Percentiles rank a stretch among this genome's conserved stretches.
These are phyloP conservation scores for Mellilla xanthometata DNA, from an alignment of 2,888 invertebrate species.

Conservation along the genomic window DNA sequence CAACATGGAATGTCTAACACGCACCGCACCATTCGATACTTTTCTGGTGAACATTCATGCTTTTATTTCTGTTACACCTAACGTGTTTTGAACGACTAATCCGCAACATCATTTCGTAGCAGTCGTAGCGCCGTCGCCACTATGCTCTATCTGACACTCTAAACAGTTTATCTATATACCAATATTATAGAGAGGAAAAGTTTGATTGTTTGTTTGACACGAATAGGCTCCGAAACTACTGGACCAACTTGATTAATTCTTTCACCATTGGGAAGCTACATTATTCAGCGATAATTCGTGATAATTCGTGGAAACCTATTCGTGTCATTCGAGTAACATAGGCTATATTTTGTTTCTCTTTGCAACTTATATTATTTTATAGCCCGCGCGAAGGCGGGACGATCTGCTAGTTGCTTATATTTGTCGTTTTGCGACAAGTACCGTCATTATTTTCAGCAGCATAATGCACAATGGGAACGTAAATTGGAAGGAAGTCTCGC, in stretches of 20 bases:
- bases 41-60: constrained; percentile 1
- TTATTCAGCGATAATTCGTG: too few relatives aligned
- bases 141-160: not conserved
- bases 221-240: too few relatives aligned
- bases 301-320: too few relatives aligned
- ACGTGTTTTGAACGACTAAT: not conserved
- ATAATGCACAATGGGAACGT: constrained; percentile 37
- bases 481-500: constrained; percentile 33
- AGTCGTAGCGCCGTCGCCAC: not conserved
- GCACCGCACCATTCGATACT: constrained; percentile 3
- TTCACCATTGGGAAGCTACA: too few relatives aligned
- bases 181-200: too few relatives aligned
- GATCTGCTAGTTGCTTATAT: not conserved
- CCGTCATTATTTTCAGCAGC: constrained; percentile 27
- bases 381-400: too few relatives aligned
- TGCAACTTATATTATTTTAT: not conserved
- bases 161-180: not conserved
- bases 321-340: too few relatives aligned
- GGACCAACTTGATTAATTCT: too few relatives aligned
- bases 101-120: not conserved
- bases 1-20: constrained; percentile 7
- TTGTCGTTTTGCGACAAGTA: constrained; percentile 1
- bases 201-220: too few relatives aligned
- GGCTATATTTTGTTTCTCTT: too few relatives aligned
- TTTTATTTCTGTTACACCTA: not conserved